Conservation (phyloP, 2,797 vertebrate species). For the Dendrocincla tyrannina region DNA sequence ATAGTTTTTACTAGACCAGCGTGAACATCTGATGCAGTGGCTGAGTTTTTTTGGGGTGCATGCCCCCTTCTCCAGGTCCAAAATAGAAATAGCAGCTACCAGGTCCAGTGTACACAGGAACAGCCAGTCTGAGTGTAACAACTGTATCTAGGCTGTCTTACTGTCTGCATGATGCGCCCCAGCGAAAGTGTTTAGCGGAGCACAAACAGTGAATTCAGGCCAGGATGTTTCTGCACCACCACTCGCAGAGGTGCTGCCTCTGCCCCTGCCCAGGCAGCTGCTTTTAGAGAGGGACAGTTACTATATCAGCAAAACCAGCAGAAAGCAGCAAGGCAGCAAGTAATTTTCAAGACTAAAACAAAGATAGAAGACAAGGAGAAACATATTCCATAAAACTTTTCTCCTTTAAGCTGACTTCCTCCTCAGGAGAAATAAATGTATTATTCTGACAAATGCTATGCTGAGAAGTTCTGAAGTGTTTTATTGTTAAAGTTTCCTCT, state of each 20-base stretch:
- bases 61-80: neutral
- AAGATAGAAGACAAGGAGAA: neutral
- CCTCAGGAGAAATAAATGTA: neutral
- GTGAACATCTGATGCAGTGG: neutral
- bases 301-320: neutral
- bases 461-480: neutral
- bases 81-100: neutral
- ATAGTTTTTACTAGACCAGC: neutral
- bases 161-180: neutral
- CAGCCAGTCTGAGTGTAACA: neutral
- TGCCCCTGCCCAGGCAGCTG: neutral
- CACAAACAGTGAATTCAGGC: neutral
- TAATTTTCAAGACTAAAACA: neutral
- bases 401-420: neutral
- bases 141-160: neutral
- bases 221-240: neutral
- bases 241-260: neutral
- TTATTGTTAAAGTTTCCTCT: neutral
- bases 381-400: neutral
- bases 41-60: neutral
- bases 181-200: neutral
- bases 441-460: neutral
- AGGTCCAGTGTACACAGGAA: neutral
- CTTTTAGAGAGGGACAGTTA: neutral
- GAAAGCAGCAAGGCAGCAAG: neutral